Evolutionary conservation across 2,888 invertebrate species (phyloP).

Genomic region (Galeruca laticollis): DNA sequence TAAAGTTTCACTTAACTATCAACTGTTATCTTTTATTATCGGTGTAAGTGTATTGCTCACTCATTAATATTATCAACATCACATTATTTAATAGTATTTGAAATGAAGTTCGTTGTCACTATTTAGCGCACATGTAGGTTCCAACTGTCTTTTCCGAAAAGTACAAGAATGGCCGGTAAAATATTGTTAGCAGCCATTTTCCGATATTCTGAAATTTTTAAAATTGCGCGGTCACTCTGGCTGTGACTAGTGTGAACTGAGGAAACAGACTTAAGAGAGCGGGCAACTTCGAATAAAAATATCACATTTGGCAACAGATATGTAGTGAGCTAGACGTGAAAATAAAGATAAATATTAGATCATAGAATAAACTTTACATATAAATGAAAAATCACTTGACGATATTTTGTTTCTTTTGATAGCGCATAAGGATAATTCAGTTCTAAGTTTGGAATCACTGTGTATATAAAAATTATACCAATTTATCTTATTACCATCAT

Average conservation of each 20-base stretch:
- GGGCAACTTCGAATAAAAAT: slow-evolving; percentile 65
- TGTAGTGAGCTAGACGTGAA: slow-evolving; percentile 63
- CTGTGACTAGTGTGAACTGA: slow-evolving; percentile 64
- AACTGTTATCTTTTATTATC: slow-evolving; percentile 13
- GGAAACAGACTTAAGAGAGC: slow-evolving; percentile 60
- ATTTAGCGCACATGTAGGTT: slow-evolving; percentile 2
- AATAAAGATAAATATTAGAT: slow-evolving; percentile 64
- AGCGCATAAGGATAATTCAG: slow-evolving; percentile 23
- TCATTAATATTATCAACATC: slow-evolving; percentile 40
- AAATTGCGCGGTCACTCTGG: slow-evolving; percentile 53
- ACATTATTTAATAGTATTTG: slow-evolving; percentile 23
- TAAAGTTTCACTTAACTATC: slow-evolving; percentile 28
- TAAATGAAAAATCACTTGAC: slow-evolving; percentile 36
- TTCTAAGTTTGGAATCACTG: slow-evolving; percentile 10
- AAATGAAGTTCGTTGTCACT: slow-evolving; percentile 22
- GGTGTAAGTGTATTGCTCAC: slow-evolving; percentile 11
- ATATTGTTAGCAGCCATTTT: slow-evolving; percentile 33
- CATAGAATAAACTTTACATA: slow-evolving; percentile 52
- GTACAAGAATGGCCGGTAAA: slow-evolving; percentile 13
- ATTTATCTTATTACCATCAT: no score
- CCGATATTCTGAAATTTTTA: slow-evolving; percentile 40
- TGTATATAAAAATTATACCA: neutral
- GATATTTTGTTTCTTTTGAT: slow-evolving; percentile 27
- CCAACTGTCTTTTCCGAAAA: slow-evolving; percentile 9
- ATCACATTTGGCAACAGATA: slow-evolving; percentile 68